Conservation (phyloP, 2,888 invertebrate species). For the Copidosoma aretas region DNA sequence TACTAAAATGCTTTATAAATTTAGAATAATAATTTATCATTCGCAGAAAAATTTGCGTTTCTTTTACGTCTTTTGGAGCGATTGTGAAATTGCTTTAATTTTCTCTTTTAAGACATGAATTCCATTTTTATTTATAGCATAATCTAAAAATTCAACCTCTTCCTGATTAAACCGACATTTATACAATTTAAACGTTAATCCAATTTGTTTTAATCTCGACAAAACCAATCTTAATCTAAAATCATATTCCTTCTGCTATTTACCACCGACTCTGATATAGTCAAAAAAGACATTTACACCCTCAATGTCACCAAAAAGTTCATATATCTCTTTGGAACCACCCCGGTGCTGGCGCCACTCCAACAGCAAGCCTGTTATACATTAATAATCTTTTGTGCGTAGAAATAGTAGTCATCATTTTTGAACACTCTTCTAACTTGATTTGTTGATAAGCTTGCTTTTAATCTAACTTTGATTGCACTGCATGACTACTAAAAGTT, state of each 20-base stretch:
- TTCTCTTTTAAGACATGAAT: slow-evolving; percentile 39
- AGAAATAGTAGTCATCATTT: slow-evolving; percentile 46
- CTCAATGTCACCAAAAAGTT: slow-evolving; percentile 48
- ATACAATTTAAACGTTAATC: slow-evolving; percentile 29
- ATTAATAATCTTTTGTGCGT: slow-evolving; percentile 52
- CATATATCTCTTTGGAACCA: slow-evolving; percentile 51
- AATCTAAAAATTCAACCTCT: slow-evolving; percentile 45
- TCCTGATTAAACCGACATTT: slow-evolving; percentile 35
- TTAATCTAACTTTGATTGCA: slow-evolving; percentile 49
- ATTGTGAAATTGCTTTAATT: slow-evolving; percentile 37
- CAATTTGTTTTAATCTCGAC: slow-evolving; percentile 15
- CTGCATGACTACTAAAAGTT: slow-evolving; percentile 35
- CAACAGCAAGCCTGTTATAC: slow-evolving; percentile 35
- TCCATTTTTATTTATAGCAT: slow-evolving; percentile 41
- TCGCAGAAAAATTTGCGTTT: slow-evolving; percentile 47
- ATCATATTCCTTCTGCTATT: slow-evolving; percentile 49
- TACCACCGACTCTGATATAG: slow-evolving; percentile 56
- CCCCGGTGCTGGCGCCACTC: slow-evolving; percentile 44
- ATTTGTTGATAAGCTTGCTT: slow-evolving; percentile 48
- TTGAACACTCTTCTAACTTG: slow-evolving; percentile 44
- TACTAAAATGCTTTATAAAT: slow-evolving; percentile 47
- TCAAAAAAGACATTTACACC: slow-evolving; percentile 55
- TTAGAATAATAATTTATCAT: slow-evolving; percentile 52
- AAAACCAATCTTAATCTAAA: slow-evolving; percentile 41
- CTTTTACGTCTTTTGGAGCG: slow-evolving; percentile 41